Percentiles rank a stretch among this genome's conserved stretches.
phyloP scores from a whole-genome alignment of 2,888 invertebrate species.

The Limnephilus auricula region DNA sequence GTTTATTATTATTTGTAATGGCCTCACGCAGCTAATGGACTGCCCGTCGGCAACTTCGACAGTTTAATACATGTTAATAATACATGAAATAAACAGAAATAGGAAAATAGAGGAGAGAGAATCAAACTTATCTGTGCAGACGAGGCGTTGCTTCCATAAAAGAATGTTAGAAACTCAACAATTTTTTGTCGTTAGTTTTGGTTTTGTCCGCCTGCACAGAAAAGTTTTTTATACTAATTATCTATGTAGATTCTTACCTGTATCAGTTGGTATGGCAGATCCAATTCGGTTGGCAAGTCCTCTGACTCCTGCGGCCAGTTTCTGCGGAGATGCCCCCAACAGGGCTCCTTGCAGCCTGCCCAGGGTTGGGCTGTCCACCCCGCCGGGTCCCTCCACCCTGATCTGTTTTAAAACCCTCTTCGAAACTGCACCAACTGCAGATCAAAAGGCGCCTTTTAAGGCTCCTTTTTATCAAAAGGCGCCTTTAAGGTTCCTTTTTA shows the following conservation, averaged over 20 bases:
- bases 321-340: slow-evolving; percentile 83
- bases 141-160: neutral
- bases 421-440: slow-evolving; percentile 2
- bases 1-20: too few relatives aligned
- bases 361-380: slow-evolving; percentile 69
- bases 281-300: slow-evolving; percentile 84
- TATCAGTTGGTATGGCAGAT: slow-evolving; percentile 83
- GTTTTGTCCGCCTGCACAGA: neutral
- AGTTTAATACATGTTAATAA: neutral
- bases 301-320: slow-evolving; percentile 85
- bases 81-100: neutral
- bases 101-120: neutral
- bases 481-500: neutral
- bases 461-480: neutral
- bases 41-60: neutral
- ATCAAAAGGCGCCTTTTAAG: neutral
- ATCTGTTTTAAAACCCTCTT: slow-evolving; percentile 32
- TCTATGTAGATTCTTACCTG: slow-evolving; percentile 78
- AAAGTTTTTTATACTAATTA: neutral
- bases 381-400: slow-evolving; percentile 57
- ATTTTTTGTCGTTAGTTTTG: too few relatives aligned
- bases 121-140: neutral
- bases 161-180: neutral
- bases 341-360: slow-evolving; percentile 83
- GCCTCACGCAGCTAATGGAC: too few relatives aligned